These are phyloP conservation scores for Drosophila micromelanica DNA, from an alignment of 1,140 invertebrate genomes.

Conservation along the genomic window DNA sequence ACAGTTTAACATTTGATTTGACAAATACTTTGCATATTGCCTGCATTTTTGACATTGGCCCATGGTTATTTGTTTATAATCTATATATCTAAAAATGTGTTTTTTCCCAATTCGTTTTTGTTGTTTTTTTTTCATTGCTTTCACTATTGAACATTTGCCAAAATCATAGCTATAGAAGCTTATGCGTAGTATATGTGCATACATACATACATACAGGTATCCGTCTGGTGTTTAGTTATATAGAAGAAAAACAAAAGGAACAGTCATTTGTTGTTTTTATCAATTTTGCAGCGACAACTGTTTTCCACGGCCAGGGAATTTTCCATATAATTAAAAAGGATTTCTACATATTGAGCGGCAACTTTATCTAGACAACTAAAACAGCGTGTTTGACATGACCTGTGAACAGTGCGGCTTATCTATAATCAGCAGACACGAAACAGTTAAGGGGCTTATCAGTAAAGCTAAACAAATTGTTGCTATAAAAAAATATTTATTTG, in stretches of 20 bases:
- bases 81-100: slow-evolving; percentile 19
- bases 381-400: slow-evolving; percentile 36
- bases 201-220: slow-evolving; percentile 9
- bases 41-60: slow-evolving; percentile 69
- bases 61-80: slow-evolving; percentile 46
- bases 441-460: slow-evolving; percentile 50
- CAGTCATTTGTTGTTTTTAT: slow-evolving; percentile 14
- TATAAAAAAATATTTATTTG: not conserved
- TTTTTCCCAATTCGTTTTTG: slow-evolving; percentile 33
- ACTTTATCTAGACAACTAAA: slow-evolving; percentile 33
- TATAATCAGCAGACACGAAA: slow-evolving; percentile 52
- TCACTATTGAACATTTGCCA: slow-evolving; percentile 65
- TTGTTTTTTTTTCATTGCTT: slow-evolving; percentile 9
- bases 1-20: slow-evolving; percentile 8
- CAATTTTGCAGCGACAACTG: slow-evolving; percentile 23
- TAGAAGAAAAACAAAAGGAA: slow-evolving; percentile 27
- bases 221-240: slow-evolving; percentile 21
- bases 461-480: slow-evolving; percentile 10
- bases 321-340: not conserved
- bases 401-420: slow-evolving; percentile 52
- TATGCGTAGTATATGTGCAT: slow-evolving; percentile 1
- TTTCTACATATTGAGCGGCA: not conserved
- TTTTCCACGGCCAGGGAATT: not conserved
- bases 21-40: slow-evolving; percentile 35
- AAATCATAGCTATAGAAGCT: slow-evolving; percentile 24